Conservation (phyloP, 35 echinoderm and acorn worm species). For the Holothuria glaberrima region DNA sequence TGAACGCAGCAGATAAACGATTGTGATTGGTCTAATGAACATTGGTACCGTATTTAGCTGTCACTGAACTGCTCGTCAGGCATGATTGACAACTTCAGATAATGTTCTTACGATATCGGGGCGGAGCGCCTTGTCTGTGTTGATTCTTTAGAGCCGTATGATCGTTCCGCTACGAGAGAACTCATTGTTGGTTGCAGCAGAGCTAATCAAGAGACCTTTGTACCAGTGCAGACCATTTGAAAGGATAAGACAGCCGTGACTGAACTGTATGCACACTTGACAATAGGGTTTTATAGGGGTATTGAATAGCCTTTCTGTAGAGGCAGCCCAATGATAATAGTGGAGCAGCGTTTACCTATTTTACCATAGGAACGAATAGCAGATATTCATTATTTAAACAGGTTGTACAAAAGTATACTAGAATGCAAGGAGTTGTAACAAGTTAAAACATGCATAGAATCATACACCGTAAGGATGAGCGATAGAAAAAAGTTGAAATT, state of each 20-base stretch:
- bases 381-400: too few species aligned
- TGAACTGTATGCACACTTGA: background rate
- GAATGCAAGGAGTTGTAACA: too few species aligned
- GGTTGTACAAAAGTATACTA: too few species aligned
- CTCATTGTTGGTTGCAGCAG: background rate
- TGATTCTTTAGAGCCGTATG: background rate
- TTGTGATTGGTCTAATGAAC: background rate
- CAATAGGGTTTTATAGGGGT: slow-evolving; percentile 24
- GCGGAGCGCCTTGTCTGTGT: slow-evolving; percentile 28
- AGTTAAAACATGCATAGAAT: too few species aligned
- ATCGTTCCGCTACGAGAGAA: slow-evolving; percentile 26
- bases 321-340: too few species aligned
- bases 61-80: background rate
- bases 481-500: too few species aligned
- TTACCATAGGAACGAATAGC: too few species aligned
- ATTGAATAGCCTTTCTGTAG: too few species aligned
- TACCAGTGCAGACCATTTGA: slow-evolving; percentile 1
- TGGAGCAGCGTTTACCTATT: too few species aligned
- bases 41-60: slow-evolving; percentile 1
- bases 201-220: slow-evolving; percentile 42
- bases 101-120: slow-evolving; percentile 2
- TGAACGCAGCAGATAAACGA: background rate
- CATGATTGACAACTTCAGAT: slow-evolving; percentile 32
- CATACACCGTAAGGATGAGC: too few species aligned
- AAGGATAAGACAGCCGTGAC: background rate